These are phyloP conservation scores for Moxostoma hubbsi DNA, from an alignment of 2,797 vertebrate species.

Conservation along the genomic window DNA sequence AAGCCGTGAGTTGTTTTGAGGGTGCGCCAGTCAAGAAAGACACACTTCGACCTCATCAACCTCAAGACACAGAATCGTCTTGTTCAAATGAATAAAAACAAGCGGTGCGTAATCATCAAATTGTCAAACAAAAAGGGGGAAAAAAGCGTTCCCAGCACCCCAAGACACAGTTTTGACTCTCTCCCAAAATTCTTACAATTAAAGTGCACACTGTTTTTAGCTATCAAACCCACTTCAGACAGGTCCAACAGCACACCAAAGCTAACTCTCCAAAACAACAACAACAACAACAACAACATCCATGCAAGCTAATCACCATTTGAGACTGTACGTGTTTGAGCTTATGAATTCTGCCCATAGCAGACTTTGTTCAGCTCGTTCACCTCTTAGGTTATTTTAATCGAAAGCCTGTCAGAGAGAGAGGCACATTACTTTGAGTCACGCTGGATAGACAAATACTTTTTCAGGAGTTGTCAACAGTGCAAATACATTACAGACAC, in stretches of 20 bases:
- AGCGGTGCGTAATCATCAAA: slow-evolving; percentile 85
- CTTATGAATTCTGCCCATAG: slow-evolving; percentile 72
- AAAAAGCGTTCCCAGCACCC: slow-evolving; percentile 62
- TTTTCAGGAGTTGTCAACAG: too few relatives aligned
- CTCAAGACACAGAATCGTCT: slow-evolving; percentile 75
- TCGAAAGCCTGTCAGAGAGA: too few relatives aligned
- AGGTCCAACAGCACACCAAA: slow-evolving; percentile 88
- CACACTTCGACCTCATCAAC: slow-evolving; percentile 63
- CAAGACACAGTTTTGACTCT: slow-evolving; percentile 71
- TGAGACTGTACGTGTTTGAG: slow-evolving; percentile 92
- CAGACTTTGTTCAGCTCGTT: slow-evolving; percentile 95
- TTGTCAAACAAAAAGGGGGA: slow-evolving; percentile 47
- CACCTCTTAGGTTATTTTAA: slow-evolving; percentile 78
- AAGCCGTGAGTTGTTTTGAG: slow-evolving; percentile 76
- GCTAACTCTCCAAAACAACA: slow-evolving; percentile 14
- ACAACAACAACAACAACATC: slow-evolving; percentile 79
- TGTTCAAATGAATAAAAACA: slow-evolving; percentile 63
- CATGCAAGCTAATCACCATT: slow-evolving; percentile 99
- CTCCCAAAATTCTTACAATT: slow-evolving; percentile 80
- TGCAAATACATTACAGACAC: too few relatives aligned
- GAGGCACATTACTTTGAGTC: too few relatives aligned
- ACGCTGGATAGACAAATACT: too few relatives aligned
- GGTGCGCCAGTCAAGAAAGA: slow-evolving; percentile 65
- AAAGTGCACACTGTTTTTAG: slow-evolving; percentile 95
- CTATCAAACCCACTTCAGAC: slow-evolving; percentile 97